Conservation (phyloP, 1,140 invertebrate species). For the Philotrypesis tridentata region DNA sequence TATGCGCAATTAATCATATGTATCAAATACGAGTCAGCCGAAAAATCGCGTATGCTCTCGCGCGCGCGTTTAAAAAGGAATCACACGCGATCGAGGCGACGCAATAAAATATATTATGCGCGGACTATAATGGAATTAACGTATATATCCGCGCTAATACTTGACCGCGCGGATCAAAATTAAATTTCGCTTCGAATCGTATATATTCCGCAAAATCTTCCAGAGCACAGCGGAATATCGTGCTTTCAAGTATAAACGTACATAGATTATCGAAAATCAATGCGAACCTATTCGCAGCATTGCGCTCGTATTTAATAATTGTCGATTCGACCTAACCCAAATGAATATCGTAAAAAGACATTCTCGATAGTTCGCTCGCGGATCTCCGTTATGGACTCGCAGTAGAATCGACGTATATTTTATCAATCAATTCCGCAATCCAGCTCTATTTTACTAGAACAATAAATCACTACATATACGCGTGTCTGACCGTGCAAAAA, state of each 20-base stretch:
- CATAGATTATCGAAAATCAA: background rate
- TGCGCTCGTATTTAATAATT: background rate
- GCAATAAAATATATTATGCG: background rate
- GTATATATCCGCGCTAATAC: no score
- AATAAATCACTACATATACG: no score
- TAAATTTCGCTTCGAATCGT: no score
- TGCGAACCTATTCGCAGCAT: background rate
- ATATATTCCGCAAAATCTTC: no score
- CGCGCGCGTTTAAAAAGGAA: background rate
- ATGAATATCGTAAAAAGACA: background rate
- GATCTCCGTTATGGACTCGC: no score
- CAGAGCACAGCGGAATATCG: background rate
- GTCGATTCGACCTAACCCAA: background rate
- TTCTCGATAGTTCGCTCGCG: background rate
- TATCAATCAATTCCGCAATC: no score
- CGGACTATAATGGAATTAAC: background rate
- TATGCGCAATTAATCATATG: conserved; percentile 26
- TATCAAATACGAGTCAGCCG: background rate
- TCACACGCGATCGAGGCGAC: background rate
- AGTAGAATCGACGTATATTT: no score
- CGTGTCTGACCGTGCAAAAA: no score
- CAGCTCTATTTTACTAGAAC: no score
- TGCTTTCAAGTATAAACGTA: background rate
- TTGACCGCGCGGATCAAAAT: background rate
- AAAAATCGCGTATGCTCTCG: no score